Evolutionary conservation across 2,113 vertebrate genomes (phyloP), one percentile per base, ranked within the genome.

Genomic region (Colossoma macropomum): DNA sequence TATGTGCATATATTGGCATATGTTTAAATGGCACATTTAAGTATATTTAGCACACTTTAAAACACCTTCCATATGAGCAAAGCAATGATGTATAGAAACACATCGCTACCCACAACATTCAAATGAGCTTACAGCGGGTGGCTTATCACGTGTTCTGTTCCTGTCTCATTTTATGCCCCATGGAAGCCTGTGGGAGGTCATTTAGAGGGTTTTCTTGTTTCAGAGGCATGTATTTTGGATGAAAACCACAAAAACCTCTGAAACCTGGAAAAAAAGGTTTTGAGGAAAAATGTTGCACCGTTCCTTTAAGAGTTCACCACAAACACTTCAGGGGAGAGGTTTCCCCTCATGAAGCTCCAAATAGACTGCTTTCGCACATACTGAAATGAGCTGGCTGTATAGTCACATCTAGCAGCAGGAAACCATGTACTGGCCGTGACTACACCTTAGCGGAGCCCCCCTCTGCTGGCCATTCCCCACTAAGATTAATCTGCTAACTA

Each of bases 381-480:
- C 52, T 84, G 80, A 85, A 75, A 52, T 85, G 85, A 89, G 78
- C 84, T 70, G 83, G 65, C 48, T 87, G 27, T 23, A 71, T 86
- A 77, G 59, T 85, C 41, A 84, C 34, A 69, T 89, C 84, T 27
- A 86, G 77, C 83, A 62, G 27, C 77, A 77, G 76, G 65, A 92
- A 92, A 89, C 91, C 90, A 91, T 88, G 86, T 89, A 91, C 86
- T 91, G 89, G 92, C 92, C 92, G 86, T 87, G 88, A 86, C 54
- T 41, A 85, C 89, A 88, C 87, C n/a, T 90, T 82, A 87, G 83
- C 63, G 48, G 75, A 73, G 87, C 89, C 87, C 85, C 89, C 88
- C 84, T 85, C 86, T 88, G 82, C 76, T 86, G 85, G 87, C 90
- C 90, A 93, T 94, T 94, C 93, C 75, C 90, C 92, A 94, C 92